Conservation (phyloP, 2,888 invertebrate species). For the Epirrita christyi region DNA sequence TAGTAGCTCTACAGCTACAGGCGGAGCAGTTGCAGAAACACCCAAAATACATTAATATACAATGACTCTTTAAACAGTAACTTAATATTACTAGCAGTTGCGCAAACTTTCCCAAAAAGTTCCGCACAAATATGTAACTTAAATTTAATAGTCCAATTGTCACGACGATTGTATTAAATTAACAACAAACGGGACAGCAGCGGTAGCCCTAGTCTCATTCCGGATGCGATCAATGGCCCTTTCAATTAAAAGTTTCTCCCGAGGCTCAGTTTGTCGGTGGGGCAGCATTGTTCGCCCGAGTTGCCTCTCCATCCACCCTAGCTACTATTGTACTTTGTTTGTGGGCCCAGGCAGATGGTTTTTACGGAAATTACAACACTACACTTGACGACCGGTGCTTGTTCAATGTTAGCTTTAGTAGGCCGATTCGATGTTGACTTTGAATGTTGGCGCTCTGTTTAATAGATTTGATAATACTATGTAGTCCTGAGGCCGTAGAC, state of each 20-base stretch:
- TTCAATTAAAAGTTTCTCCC: slow-evolving; percentile 74
- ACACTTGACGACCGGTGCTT: slow-evolving; percentile 38
- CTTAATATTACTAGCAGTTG: slow-evolving; percentile 2
- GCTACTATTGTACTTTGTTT: slow-evolving; percentile 20
- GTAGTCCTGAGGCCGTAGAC: too few species aligned
- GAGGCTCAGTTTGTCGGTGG: slow-evolving; percentile 45
- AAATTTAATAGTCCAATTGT: slow-evolving; percentile 26
- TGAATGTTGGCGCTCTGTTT: too few species aligned
- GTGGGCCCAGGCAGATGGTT: slow-evolving; percentile 41
- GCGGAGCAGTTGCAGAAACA: too few species aligned
- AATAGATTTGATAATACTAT: too few species aligned
- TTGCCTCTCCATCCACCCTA: slow-evolving; percentile 33
- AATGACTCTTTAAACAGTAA: too few species aligned
- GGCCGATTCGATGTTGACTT: neutral
- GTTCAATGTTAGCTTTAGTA: slow-evolving; percentile 17
- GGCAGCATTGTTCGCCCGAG: slow-evolving; percentile 50
- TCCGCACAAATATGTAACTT: slow-evolving; percentile 27
- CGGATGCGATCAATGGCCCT: slow-evolving; percentile 65
- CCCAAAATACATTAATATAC: too few species aligned
- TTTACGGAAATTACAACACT: slow-evolving; percentile 51
- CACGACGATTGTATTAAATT: slow-evolving; percentile 33
- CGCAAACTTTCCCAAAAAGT: slow-evolving; percentile 8
- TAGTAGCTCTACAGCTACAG: too few species aligned
- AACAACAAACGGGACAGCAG: slow-evolving; percentile 27
- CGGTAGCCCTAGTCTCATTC: slow-evolving; percentile 42